Evolutionary conservation across 2,888 invertebrate genomes (phyloP).

Genomic region (Allygus modestus): DNA sequence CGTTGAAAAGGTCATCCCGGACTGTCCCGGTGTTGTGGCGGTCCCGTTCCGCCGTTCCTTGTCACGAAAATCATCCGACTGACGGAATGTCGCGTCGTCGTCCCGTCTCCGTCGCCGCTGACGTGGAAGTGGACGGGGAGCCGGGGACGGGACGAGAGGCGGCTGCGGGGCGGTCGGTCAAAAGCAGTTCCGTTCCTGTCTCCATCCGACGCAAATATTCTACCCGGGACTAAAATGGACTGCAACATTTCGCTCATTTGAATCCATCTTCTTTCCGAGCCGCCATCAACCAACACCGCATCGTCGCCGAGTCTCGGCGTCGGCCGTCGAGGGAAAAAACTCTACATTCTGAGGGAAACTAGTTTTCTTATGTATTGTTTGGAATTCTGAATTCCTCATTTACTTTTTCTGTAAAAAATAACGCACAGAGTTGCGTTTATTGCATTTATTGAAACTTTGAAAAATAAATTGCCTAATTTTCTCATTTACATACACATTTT

Average conservation of each 20-base stretch:
- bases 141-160: background rate
- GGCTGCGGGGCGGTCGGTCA: slow-evolving; percentile 12
- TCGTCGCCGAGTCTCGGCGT: background rate
- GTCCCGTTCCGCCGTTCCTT: slow-evolving; percentile 51
- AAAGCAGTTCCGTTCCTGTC: slow-evolving; percentile 4
- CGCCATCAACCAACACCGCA: slow-evolving; percentile 4
- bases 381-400: background rate
- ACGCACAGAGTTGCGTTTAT: no score
- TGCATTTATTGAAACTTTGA: no score
- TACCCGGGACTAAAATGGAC: slow-evolving; percentile 54
- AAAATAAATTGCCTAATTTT: no score
- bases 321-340: slow-evolving; percentile 4
- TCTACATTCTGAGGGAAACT: background rate
- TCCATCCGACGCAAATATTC: slow-evolving; percentile 48
- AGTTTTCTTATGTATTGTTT: background rate
- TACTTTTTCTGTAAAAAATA: no score
- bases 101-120: slow-evolving; percentile 14
- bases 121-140: background rate
- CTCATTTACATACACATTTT: no score
- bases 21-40: slow-evolving; percentile 1
- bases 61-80: slow-evolving; percentile 61
- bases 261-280: slow-evolving; percentile 46
- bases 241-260: slow-evolving; percentile 58
- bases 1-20: slow-evolving; percentile 51
- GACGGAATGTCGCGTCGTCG: slow-evolving; percentile 54